Evolutionary conservation across 1,140 invertebrate genomes (phyloP).

Genomic region (Drosophila ogumai): DNA sequence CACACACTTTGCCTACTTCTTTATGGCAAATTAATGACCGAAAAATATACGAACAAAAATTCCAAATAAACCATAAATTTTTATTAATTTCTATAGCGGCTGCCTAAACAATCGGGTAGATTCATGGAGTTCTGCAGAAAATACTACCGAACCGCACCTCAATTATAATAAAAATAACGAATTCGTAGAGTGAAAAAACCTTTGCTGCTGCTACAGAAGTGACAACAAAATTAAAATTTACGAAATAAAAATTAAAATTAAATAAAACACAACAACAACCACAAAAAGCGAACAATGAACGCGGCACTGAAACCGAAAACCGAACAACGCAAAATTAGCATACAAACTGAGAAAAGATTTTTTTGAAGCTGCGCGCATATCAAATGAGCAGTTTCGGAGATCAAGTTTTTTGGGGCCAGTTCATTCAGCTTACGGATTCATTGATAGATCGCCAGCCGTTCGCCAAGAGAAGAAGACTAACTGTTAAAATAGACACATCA

Average conservation of each 20-base stretch:
- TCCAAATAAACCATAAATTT: constrained; percentile 79
- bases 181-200: constrained; percentile 63
- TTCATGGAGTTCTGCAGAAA: constrained; percentile 68
- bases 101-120: constrained; percentile 68
- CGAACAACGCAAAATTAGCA: constrained; percentile 64
- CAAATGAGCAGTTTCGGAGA: constrained; percentile 56
- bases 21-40: constrained; percentile 78
- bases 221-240: constrained; percentile 82
- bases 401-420: constrained; percentile 51
- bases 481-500: constrained; percentile 57
- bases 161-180: constrained; percentile 70
- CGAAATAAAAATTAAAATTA: constrained; percentile 84
- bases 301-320: constrained; percentile 37
- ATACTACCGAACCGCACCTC: constrained; percentile 76
- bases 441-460: constrained; percentile 63
- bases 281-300: constrained; percentile 35
- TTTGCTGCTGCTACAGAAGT: constrained; percentile 68
- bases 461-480: constrained; percentile 25
- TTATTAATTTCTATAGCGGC: constrained; percentile 74
- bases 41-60: constrained; percentile 49
- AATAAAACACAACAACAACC: constrained; percentile 63
- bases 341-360: constrained; percentile 63
- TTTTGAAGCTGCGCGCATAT: constrained; percentile 52
- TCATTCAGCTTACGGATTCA: constrained; percentile 73
- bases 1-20: constrained; percentile 61